Base-by-base conservation (phyloP, 2,888 invertebrate species). In the Mellilla xanthometata region DNA sequence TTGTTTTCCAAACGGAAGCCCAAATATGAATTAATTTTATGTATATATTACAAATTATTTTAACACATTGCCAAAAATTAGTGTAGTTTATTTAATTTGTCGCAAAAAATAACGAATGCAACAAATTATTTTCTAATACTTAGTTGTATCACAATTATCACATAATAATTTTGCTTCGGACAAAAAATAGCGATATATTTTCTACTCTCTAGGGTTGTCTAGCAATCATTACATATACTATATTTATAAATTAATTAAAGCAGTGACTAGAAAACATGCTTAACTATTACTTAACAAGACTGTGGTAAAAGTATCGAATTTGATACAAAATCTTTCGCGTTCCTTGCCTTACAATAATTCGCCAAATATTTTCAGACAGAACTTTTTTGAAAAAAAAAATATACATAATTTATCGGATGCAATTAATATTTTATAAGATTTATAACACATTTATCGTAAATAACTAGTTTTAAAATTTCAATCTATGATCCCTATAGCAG, bases 1-100 rank as follows among this genome's bases (percentile, higher is more conserved):
- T 42, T 46, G 31, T 39, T 34, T 48, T 46, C 42, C 49, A 49
- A 41, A 49, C 43, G 60, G 58, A 57, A 61, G 56, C 60, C 55
- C 56, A 47, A 47, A 53, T 39, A 44, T 44, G 12, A 24, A 3
- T 23, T 19, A 32, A 29, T 44, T 24, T 24, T 24, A 24, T 19
- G 15, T 6, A 12, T 28, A 15, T 10, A n/a, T 13, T 27, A 6
- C 12, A 5, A 30, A 39, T 26, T 19, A 34, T 24, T n/a, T 38
- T n/a, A n/a, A n/a, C n/a, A n/a, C n/a, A n/a, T n/a, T n/a, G n/a
- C 11, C 15, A 30, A 19, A n/a, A 29, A 12, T 12, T 12, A 11
- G 24, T 39, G 10, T 40, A 7, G 24, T 24, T n/a, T 24, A n/a
- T n/a, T 7, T 24, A 24, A 24, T 24, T 24, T 24, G 24, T 24